Evolutionary conservation across 2,113 vertebrate genomes (phyloP), one percentile per base, ranked within the genome.

Genomic region (Microcebus ravelobensis): DNA sequence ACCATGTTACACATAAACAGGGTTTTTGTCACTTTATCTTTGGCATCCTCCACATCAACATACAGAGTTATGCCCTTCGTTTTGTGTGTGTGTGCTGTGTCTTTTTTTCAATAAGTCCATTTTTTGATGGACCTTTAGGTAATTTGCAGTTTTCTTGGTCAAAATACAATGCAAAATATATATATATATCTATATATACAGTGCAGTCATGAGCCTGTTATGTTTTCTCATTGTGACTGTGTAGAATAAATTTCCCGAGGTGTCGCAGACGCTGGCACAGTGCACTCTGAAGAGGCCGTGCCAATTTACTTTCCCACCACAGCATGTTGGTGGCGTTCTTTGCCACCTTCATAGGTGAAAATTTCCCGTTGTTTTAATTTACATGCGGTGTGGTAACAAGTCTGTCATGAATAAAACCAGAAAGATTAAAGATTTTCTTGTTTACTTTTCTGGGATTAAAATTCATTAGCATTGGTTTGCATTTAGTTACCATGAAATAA

Each of bases 221-320:
- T 11, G 14, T n/a, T 13, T 85, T 57, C 65, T 81, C 8, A 21
- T 2, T 17, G 20, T 2, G 27, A 5, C 81, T 27, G 8, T 27
- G 9, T 74, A 52, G 48, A 45, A 1, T 2, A 10, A 12, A 1
- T 3, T 42, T 25, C 11, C 42, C 6, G 31, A 11, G 13, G 18
- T 0, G 74, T 50, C 0, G 0, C 4, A 1, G 57, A 3, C 3
- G 3, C 6, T 3, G 27, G 23, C 59, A 68, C 0, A 0, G 2
- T 0, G 4, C 0, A 0, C 45, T 39, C 57, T 4, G 23, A 14
- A 4, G 5, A 20, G 31, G 57, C 48, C 1, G 1, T 6, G 59
- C 39, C 14, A 0, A 5, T 2, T 20, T 5, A 2, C 13, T 4
- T 5, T 18, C 21, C 27, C 13, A 4, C 39, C 48, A 2, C 10